These are phyloP conservation scores for Muscidifurax raptorellus DNA, from an alignment of 1,140 invertebrate genomes.

Conservation along the genomic window DNA sequence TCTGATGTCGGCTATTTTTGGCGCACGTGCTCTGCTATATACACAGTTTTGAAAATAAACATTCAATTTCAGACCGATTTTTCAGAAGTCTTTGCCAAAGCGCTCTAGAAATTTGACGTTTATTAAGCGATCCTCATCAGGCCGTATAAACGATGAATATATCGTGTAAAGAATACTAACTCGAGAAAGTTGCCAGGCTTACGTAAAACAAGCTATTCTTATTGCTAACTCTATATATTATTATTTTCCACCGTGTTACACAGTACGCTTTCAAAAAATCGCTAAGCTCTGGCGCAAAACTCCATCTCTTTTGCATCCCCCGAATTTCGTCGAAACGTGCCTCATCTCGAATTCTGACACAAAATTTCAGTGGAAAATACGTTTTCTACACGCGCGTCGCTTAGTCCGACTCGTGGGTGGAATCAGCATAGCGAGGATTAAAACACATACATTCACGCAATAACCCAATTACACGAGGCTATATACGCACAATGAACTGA, in stretches of 20 bases:
- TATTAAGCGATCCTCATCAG: background rate
- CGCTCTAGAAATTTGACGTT: background rate
- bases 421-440: slow-evolving; percentile 18
- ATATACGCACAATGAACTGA: slow-evolving; percentile 7
- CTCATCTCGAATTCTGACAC: background rate
- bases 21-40: too few relatives aligned
- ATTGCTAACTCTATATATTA: background rate
- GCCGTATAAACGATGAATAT: background rate
- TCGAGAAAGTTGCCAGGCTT: slow-evolving; percentile 24
- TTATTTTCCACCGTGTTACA: background rate
- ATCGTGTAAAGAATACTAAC: background rate
- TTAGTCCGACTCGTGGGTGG: background rate
- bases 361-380: background rate
- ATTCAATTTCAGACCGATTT: background rate
- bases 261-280: background rate
- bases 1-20: too few relatives aligned
- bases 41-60: slow-evolving; percentile 10
- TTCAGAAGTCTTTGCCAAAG: slow-evolving; percentile 9
- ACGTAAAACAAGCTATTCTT: slow-evolving; percentile 20
- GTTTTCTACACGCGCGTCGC: background rate
- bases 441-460: slow-evolving; percentile 8
- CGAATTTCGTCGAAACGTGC: background rate
- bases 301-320: background rate
- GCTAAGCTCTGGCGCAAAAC: background rate
- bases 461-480: slow-evolving; percentile 32